These are phyloP conservation scores for Parotocinclus haroldoi DNA, from an alignment of 2,797 vertebrate species.

Conservation along the genomic window DNA sequence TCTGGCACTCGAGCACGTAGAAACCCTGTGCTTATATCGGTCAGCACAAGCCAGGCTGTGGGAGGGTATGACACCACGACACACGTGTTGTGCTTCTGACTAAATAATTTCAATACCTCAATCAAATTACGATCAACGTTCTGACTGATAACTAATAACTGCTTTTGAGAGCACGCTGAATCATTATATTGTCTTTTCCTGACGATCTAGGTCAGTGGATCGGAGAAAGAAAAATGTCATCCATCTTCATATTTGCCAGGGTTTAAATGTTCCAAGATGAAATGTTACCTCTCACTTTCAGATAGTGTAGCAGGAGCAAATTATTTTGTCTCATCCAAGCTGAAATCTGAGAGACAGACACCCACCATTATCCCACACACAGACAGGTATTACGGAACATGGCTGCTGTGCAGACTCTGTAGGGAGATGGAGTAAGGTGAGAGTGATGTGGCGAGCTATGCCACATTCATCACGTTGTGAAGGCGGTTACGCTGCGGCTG, in stretches of 20 bases:
- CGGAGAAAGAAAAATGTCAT: slow-evolving; percentile 1
- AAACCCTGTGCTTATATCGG: slow-evolving; percentile 21
- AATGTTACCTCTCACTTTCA: slow-evolving; percentile 27
- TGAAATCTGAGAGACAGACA: slow-evolving; percentile 34
- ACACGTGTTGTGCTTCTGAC: background rate
- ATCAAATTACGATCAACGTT: slow-evolving; percentile 26
- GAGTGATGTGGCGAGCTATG: slow-evolving; percentile 16
- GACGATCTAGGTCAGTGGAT: slow-evolving; percentile 12
- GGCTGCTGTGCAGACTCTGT: slow-evolving; percentile 33
- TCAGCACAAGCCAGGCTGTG: background rate
- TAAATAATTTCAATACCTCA: slow-evolving; percentile 16
- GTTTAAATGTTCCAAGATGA: slow-evolving; percentile 23
- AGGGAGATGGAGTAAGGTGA: slow-evolving; percentile 30
- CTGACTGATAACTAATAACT: slow-evolving; percentile 17
- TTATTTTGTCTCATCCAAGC: slow-evolving; percentile 30
- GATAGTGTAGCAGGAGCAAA: slow-evolving; percentile 29
- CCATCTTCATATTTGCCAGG: slow-evolving; percentile 19
- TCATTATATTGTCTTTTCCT: slow-evolving; percentile 6
- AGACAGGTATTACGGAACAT: slow-evolving; percentile 34
- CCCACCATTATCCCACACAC: slow-evolving; percentile 35
- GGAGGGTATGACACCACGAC: slow-evolving; percentile 1
- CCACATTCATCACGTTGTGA: slow-evolving; percentile 22
- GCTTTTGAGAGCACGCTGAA: background rate
- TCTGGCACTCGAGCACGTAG: background rate
- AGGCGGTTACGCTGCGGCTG: slow-evolving; percentile 13